Conservation (phyloP, 2,797 vertebrate species). For the Strix occidentalis region DNA sequence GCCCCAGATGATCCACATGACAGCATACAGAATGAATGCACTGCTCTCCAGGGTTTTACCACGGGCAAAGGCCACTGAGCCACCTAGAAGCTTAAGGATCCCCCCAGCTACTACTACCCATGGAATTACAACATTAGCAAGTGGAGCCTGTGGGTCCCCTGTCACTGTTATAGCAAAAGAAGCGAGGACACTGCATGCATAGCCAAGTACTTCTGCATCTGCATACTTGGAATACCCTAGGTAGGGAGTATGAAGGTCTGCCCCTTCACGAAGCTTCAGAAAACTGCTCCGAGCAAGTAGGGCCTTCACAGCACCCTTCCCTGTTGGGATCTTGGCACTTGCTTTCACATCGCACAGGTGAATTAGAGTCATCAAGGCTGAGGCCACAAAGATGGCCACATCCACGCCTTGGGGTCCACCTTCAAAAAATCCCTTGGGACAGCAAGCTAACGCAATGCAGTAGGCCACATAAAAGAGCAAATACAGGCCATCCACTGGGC, state of each 20-base stretch:
- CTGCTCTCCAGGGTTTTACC: conserved; percentile 92
- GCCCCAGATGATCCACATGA: conserved; percentile 89
- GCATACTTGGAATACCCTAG: conserved; percentile 88
- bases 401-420: conserved; percentile 83
- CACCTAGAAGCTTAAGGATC: conserved; percentile 79
- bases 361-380: conserved; percentile 76
- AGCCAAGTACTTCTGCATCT: conserved; percentile 83
- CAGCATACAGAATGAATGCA: conserved; percentile 83
- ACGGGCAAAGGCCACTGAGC: conserved; percentile 83
- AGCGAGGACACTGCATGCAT: conserved; percentile 83
- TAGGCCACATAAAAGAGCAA: conserved; percentile 82
- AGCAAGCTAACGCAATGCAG: conserved; percentile 81
- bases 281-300: conserved; percentile 61
- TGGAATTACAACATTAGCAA: conserved; percentile 79
- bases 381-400: conserved; percentile 80
- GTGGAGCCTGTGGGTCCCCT: conserved; percentile 62
- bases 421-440: conserved; percentile 79
- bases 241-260: conserved; percentile 77
- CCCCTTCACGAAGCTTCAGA: conserved; percentile 75
- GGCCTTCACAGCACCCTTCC: conserved; percentile 66
- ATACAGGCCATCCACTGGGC: conserved; percentile 80
- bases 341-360: conserved; percentile 77
- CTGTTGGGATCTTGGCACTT: conserved; percentile 70
- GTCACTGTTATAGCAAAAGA: conserved; percentile 82
- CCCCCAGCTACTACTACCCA: conserved; percentile 87